phyloP scores from a whole-genome alignment of 2,888 invertebrate genomes.

The Synanthedon tipuliformis region DNA sequence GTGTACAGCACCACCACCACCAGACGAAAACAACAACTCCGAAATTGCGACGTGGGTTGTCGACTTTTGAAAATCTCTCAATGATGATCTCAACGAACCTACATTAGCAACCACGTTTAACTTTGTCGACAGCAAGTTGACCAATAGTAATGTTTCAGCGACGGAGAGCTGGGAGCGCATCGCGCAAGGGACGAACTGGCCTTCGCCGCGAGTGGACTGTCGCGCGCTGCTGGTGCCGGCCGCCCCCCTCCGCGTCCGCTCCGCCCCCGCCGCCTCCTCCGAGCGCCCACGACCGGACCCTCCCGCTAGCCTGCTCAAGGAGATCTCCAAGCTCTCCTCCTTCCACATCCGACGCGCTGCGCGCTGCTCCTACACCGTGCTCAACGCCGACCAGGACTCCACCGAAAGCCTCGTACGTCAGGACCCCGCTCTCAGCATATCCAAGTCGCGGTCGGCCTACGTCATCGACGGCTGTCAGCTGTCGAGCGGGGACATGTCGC shows the following conservation, averaged over 20 bases:
- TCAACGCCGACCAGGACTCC: slow-evolving; percentile 73
- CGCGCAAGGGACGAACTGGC: slow-evolving; percentile 70
- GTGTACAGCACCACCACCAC: no score
- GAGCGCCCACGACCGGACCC: slow-evolving; percentile 36
- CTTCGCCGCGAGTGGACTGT: slow-evolving; percentile 77
- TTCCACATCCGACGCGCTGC: slow-evolving; percentile 75
- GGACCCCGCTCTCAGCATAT: slow-evolving; percentile 36
- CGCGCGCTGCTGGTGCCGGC: slow-evolving; percentile 74
- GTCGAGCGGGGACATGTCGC: slow-evolving; percentile 54
- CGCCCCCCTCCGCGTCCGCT: slow-evolving; percentile 28
- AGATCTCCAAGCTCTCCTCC: slow-evolving; percentile 79
- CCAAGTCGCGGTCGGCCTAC: slow-evolving; percentile 72
- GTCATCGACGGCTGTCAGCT: slow-evolving; percentile 57
- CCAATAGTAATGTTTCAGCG: slow-evolving; percentile 45
- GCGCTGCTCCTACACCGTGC: slow-evolving; percentile 78
- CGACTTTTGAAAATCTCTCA: no score
- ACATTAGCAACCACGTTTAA: no score
- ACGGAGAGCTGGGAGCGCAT: slow-evolving; percentile 83
- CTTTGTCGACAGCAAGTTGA: not conserved
- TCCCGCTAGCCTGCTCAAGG: slow-evolving; percentile 68
- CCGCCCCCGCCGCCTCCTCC: slow-evolving; percentile 11
- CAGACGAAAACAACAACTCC: not conserved
- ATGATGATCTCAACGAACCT: no score
- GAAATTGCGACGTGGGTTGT: no score
- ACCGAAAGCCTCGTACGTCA: slow-evolving; percentile 71